These are phyloP conservation scores for Hippoglossus hippoglossus DNA, from an alignment of 2,797 vertebrate species.

Conservation along the genomic window DNA sequence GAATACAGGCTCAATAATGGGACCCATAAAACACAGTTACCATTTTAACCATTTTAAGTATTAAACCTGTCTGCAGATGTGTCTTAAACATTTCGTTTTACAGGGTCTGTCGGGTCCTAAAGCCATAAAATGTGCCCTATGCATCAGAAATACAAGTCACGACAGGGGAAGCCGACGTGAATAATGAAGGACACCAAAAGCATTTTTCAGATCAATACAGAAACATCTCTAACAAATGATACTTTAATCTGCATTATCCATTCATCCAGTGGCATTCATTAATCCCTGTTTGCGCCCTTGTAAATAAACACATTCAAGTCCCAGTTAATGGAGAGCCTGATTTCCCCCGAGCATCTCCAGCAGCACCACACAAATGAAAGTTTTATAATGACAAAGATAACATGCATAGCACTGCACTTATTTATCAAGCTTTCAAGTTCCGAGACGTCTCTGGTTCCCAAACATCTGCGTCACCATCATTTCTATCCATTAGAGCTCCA, in stretches of 20 bases:
- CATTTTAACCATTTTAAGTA: not conserved
- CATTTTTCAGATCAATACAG: slow-evolving; percentile 36
- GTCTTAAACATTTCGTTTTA: not conserved
- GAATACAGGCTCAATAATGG: not conserved
- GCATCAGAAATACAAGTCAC: not conserved
- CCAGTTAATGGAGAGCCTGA: slow-evolving; percentile 52
- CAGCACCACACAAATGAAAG: slow-evolving; percentile 62
- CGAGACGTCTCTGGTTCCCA: slow-evolving; percentile 14
- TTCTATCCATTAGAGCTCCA: slow-evolving; percentile 26
- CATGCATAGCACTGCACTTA: slow-evolving; percentile 18
- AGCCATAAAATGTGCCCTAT: not conserved
- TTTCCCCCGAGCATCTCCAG: slow-evolving; percentile 67
- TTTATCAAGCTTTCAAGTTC: slow-evolving; percentile 37
- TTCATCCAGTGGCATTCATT: slow-evolving; percentile 52
- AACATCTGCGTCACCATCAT: slow-evolving; percentile 21
- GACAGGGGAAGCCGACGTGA: slow-evolving; percentile 4
- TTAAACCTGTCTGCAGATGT: not conserved
- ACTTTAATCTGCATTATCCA: slow-evolving; percentile 43
- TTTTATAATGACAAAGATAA: slow-evolving; percentile 54
- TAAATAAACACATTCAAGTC: slow-evolving; percentile 52
- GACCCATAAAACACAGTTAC: not conserved
- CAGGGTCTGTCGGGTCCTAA: not conserved
- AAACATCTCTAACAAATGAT: slow-evolving; percentile 46
- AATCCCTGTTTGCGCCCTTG: slow-evolving; percentile 40
- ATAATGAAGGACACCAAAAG: slow-evolving; percentile 18